Evolutionary conservation across 2,888 invertebrate genomes (phyloP).

Genomic region (Meteorus cinctellus): DNA sequence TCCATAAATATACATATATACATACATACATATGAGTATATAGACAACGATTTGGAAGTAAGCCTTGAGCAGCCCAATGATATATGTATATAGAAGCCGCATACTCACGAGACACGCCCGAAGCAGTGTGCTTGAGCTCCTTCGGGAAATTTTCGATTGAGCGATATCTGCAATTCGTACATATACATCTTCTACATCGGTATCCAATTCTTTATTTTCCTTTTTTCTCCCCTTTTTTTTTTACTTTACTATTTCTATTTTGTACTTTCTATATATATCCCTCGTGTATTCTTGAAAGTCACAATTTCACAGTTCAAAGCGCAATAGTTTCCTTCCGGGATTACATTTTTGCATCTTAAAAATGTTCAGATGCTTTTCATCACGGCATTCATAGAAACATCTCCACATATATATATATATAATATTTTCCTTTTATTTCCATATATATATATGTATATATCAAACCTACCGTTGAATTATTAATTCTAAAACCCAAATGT

Average conservation of each 20-base stretch:
- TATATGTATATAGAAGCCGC: slow-evolving; percentile 16
- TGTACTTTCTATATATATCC: slow-evolving; percentile 6
- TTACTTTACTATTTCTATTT: slow-evolving; percentile 23
- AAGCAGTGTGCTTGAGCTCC: slow-evolving; percentile 42
- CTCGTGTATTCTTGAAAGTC: slow-evolving; percentile 36
- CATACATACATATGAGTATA: background rate
- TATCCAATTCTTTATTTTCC: slow-evolving; percentile 3
- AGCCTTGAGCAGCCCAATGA: slow-evolving; percentile 11
- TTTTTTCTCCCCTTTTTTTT: slow-evolving; percentile 10
- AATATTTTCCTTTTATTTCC: slow-evolving; percentile 12
- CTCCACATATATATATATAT: background rate
- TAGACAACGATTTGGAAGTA: slow-evolving; percentile 13
- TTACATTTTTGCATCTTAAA: slow-evolving; percentile 41
- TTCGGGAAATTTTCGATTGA: slow-evolving; percentile 57
- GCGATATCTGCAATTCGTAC: slow-evolving; percentile 49
- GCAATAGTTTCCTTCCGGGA: slow-evolving; percentile 27
- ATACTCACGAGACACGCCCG: slow-evolving; percentile 35
- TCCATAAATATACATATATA: background rate
- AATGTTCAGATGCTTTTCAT: slow-evolving; percentile 33
- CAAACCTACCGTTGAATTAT: background rate
- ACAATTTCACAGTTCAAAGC: slow-evolving; percentile 46
- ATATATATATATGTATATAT: background rate
- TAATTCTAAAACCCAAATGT: background rate
- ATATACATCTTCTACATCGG: slow-evolving; percentile 9
- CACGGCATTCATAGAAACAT: slow-evolving; percentile 14